phyloP scores from a whole-genome alignment of 2,888 invertebrate genomes.

The Parnassius glacialis region DNA sequence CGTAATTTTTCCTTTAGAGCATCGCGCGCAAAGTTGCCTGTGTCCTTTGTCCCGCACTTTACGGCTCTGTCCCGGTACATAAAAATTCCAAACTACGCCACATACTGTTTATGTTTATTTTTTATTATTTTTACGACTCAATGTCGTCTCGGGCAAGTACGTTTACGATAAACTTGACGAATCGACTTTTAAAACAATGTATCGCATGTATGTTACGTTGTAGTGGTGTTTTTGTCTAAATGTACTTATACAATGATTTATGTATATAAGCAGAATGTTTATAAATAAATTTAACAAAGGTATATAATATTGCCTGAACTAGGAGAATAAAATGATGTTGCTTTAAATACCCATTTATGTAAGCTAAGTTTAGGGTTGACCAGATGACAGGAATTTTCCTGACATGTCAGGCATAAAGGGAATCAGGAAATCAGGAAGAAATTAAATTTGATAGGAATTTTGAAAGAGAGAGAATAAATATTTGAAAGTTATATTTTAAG shows the following conservation, averaged over 20 bases:
- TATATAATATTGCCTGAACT: background rate
- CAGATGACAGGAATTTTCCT: too few relatives aligned
- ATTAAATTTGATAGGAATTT: too few relatives aligned
- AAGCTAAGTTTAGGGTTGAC: too few relatives aligned
- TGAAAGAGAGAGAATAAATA: too few relatives aligned
- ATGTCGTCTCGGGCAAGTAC: conserved; percentile 43
- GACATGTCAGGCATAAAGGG: too few relatives aligned
- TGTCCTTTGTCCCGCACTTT: conserved; percentile 32
- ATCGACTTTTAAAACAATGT: conserved; percentile 22
- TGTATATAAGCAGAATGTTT: conserved; percentile 1
- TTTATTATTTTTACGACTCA: conserved; percentile 37
- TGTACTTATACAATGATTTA: too few relatives aligned
- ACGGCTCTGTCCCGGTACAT: conserved; percentile 31
- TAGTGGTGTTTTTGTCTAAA: background rate
- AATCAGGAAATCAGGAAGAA: too few relatives aligned
- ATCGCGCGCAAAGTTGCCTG: conserved; percentile 24
- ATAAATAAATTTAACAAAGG: conserved; percentile 15
- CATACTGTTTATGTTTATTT: conserved; percentile 30
- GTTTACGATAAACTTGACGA: conserved; percentile 21
- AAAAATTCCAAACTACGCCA: conserved; percentile 35
- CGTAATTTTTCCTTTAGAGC: conserved; percentile 24
- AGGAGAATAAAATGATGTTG: too few relatives aligned
- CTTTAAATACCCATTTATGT: too few relatives aligned
- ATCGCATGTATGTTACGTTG: background rate
- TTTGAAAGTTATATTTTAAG: too few relatives aligned